Evolutionary conservation across 2,797 vertebrate species (phyloP).

Genomic region (Melanitta fusca): DNA sequence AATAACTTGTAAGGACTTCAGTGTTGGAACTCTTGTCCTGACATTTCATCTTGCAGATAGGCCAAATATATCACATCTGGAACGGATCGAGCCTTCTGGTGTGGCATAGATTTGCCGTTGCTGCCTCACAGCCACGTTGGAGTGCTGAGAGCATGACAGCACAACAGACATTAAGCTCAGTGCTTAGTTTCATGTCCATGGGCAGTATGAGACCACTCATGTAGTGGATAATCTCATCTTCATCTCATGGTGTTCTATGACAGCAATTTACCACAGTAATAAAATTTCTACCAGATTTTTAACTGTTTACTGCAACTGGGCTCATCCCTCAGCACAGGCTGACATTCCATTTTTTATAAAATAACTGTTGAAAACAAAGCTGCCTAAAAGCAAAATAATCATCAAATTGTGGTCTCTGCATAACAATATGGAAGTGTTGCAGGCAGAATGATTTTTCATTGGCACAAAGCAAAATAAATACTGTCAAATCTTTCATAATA

Average conservation of each 20-base stretch:
- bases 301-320: neutral
- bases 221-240: neutral
- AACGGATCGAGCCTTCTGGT: neutral
- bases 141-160: neutral
- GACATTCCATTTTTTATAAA: neutral
- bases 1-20: slow-evolving; percentile 16
- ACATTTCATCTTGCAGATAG: slow-evolving; percentile 44
- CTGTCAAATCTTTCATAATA: neutral
- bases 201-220: neutral
- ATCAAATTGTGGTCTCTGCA: neutral
- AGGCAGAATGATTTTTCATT: neutral
- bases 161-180: neutral
- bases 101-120: slow-evolving; percentile 37
- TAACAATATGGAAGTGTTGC: neutral
- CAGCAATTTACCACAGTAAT: neutral
- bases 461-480: neutral
- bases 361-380: neutral
- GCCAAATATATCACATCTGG: slow-evolving; percentile 47
- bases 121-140: neutral
- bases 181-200: neutral
- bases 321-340: neutral
- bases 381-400: neutral
- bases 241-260: neutral
- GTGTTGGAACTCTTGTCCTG: neutral
- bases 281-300: neutral